Conservation (phyloP, 2,888 invertebrate species). For the Agrochola lychnidis region DNA sequence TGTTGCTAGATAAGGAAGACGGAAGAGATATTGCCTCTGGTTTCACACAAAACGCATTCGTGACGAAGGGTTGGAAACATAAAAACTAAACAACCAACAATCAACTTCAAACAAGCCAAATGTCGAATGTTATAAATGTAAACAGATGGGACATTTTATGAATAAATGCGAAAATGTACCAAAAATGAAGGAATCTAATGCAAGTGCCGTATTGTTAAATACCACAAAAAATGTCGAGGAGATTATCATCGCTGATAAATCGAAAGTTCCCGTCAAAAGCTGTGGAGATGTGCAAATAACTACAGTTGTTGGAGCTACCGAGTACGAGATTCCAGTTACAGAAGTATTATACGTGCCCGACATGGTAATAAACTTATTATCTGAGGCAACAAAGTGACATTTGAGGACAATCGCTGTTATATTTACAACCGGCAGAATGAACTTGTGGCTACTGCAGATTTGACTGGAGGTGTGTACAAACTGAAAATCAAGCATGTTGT, state of each 20-base stretch:
- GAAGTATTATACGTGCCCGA: background rate
- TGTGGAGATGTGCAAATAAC: background rate
- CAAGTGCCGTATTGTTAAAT: too few relatives aligned
- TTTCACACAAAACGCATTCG: conserved; percentile 25
- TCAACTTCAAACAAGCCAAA: background rate
- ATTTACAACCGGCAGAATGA: too few relatives aligned
- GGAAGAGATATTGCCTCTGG: background rate
- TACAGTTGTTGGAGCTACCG: background rate
- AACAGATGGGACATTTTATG: conserved; percentile 1
- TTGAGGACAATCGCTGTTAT: too few relatives aligned
- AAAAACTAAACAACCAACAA: background rate
- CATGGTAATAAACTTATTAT: too few relatives aligned
- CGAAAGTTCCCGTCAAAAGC: background rate
- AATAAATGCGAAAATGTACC: conserved; percentile 1
- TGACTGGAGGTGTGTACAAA: too few relatives aligned
- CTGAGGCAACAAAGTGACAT: too few relatives aligned
- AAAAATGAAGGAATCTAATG: conserved; percentile 3
- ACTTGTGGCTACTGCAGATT: too few relatives aligned
- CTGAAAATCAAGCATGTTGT: too few relatives aligned
- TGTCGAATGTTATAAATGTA: conserved; percentile 26
- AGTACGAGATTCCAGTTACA: background rate
- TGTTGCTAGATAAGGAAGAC: conserved; percentile 50
- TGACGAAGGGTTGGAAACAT: conserved; percentile 6
- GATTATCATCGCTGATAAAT: conserved; percentile 41
- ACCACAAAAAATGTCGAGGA: conserved; percentile 2